phyloP scores from a whole-genome alignment of 2,113 vertebrate species.

The Rhadina sibilatrix region DNA sequence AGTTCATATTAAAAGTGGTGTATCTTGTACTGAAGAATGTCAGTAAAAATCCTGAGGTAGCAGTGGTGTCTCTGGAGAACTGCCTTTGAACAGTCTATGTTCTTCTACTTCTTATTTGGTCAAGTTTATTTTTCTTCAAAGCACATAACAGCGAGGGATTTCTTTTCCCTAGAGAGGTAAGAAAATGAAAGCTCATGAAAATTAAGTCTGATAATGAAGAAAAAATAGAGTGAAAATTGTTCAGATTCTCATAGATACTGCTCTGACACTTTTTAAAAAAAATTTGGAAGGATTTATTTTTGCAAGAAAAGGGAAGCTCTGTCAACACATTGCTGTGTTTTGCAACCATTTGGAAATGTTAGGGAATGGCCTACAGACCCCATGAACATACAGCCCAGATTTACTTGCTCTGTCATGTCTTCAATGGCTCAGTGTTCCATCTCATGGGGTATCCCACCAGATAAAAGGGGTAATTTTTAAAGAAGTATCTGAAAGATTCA shows the following conservation, averaged over 20 bases:
- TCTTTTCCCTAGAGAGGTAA: not conserved
- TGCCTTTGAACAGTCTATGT: not conserved
- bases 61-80: not conserved
- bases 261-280: not conserved
- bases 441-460: not conserved
- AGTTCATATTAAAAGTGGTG: not conserved
- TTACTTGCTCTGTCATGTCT: not conserved
- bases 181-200: not conserved
- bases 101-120: not conserved
- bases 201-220: not conserved
- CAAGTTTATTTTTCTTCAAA: not conserved
- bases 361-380: not conserved
- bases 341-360: not conserved
- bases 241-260: not conserved
- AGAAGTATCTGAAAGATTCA: not conserved
- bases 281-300: not conserved
- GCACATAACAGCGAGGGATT: not conserved
- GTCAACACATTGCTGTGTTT: not conserved
- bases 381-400: not conserved
- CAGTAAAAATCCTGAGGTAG: not conserved
- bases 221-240: not conserved
- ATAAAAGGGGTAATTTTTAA: not conserved
- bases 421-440: not conserved
- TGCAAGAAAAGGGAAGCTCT: not conserved
- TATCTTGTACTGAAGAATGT: not conserved